phyloP scores from a whole-genome alignment of 2,113 vertebrate genomes.

The Coptodon rendalli region DNA sequence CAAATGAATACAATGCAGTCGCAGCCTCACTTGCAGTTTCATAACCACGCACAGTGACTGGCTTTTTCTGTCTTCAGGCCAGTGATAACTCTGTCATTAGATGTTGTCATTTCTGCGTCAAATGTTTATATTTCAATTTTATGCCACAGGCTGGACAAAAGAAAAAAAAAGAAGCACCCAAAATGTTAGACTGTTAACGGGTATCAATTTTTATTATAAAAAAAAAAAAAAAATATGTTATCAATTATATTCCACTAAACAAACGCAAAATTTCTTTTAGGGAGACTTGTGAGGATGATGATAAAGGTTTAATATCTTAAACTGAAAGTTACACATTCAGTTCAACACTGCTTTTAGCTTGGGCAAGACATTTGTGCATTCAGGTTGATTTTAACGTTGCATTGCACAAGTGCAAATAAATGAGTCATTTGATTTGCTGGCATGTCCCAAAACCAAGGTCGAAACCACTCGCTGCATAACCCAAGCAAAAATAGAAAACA shows the following conservation, averaged over 20 bases:
- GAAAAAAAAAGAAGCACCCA: too few species aligned
- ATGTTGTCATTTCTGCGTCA: neutral
- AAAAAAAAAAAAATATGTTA: neutral
- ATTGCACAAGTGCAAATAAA: neutral
- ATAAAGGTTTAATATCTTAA: neutral
- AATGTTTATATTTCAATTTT: neutral
- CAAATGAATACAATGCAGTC: neutral
- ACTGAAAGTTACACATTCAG: neutral
- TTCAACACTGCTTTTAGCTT: neutral
- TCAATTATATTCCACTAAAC: neutral
- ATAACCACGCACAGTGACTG: neutral
- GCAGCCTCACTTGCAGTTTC: neutral
- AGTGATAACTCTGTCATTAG: neutral
- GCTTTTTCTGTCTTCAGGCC: neutral
- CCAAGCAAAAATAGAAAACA: slow-evolving; percentile 18
- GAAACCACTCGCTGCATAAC: slow-evolving; percentile 2
- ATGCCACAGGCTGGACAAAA: neutral
- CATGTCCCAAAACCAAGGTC: slow-evolving; percentile 24
- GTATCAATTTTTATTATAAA: neutral
- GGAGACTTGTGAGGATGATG: neutral
- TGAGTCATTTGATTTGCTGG: slow-evolving; percentile 28
- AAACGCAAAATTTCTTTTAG: neutral
- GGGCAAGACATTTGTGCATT: neutral
- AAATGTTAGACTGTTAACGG: neutral
- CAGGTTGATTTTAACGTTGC: neutral